phyloP scores from a whole-genome alignment of 2,797 vertebrate species.

The Miichthys miiuy region DNA sequence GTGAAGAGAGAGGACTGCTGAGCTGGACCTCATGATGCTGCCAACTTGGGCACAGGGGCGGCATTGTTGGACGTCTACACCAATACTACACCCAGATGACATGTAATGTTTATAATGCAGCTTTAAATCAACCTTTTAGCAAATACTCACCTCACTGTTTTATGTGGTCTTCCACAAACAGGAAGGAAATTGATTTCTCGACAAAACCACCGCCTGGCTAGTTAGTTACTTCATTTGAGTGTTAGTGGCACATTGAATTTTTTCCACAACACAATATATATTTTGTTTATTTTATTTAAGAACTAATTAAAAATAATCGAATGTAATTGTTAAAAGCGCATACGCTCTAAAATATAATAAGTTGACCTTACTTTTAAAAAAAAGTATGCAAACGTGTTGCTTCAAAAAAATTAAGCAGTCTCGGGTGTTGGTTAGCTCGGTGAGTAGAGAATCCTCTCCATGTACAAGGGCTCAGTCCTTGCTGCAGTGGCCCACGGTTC shows the following conservation, averaged over 20 bases:
- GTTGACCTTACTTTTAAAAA: no score
- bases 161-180: neutral
- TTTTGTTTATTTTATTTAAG: neutral
- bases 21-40: conserved; percentile 22
- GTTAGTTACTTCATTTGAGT: neutral
- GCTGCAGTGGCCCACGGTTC: no score
- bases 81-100: conserved; percentile 36
- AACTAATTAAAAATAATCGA: neutral
- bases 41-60: conserved; percentile 47
- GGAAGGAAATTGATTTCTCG: neutral
- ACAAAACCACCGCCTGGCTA: neutral
- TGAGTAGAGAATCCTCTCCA: no score
- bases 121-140: neutral
- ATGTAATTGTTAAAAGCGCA: neutral
- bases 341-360: no score
- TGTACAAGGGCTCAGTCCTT: no score
- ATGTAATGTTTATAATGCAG: conserved; percentile 1
- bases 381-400: no score
- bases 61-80: conserved; percentile 51
- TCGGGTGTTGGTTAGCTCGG: no score
- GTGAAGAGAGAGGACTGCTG: conserved; percentile 7
- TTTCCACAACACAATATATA: neutral
- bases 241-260: neutral
- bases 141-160: neutral
- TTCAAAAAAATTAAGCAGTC: no score